phyloP scores from a whole-genome alignment of 35 echinoderm and acorn worm genomes.

The Strongylocentrotus purpuratus region DNA sequence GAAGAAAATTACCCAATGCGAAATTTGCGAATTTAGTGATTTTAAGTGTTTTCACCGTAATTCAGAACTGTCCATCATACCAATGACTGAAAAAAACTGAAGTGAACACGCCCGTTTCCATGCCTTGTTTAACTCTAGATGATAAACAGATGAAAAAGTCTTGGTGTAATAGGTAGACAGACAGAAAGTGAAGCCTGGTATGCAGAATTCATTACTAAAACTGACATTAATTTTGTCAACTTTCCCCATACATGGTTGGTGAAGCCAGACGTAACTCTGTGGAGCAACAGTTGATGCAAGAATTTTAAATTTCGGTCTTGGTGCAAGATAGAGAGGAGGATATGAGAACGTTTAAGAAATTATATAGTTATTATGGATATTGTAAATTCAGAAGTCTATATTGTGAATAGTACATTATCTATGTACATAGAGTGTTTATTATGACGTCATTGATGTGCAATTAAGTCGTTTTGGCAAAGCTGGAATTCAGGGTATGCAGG shows the following conservation, averaged over 20 bases:
- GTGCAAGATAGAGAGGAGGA: no score
- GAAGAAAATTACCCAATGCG: not conserved
- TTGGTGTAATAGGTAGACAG: no score
- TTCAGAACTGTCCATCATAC: not conserved
- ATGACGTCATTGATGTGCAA: not conserved
- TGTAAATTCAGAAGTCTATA: not conserved
- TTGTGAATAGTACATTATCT: not conserved
- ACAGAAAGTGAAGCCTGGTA: no score
- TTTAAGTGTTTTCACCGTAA: not conserved
- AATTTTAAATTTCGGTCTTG: no score
- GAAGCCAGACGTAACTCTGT: no score
- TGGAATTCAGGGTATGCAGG: not conserved
- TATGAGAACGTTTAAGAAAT: not conserved
- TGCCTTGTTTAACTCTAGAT: not conserved
- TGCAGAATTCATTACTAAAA: no score
- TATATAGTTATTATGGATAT: not conserved
- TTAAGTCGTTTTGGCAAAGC: not conserved
- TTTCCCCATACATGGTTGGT: no score
- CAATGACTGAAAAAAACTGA: not conserved
- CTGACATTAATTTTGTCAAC: no score
- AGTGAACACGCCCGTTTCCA: not conserved
- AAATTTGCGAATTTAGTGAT: not conserved
- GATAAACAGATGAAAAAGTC: not conserved
- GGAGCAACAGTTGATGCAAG: no score
- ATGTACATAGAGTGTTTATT: not conserved